phyloP scores from a whole-genome alignment of 64 coral and sea anemone species.

The Montipora sp. region DNA sequence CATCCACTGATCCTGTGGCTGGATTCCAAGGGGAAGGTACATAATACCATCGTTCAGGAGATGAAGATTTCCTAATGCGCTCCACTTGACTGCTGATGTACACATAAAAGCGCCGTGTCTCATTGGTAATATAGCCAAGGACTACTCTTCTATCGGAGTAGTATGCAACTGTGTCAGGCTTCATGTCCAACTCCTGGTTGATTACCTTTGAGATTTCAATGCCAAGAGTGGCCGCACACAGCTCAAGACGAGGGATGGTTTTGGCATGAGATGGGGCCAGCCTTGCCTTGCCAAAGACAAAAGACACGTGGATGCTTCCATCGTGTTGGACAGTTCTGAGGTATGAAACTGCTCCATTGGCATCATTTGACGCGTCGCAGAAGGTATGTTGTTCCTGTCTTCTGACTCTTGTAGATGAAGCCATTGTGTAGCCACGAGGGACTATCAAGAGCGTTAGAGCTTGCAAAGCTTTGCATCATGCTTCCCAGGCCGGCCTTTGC shows the following conservation, averaged over 20 bases:
- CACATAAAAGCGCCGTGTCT: slow-evolving; percentile 53
- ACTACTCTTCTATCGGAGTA: slow-evolving; percentile 74
- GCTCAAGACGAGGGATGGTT: slow-evolving; percentile 63
- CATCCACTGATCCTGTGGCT: slow-evolving; percentile 34
- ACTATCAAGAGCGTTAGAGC: slow-evolving; percentile 38
- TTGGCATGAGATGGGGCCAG: slow-evolving; percentile 59
- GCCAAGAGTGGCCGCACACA: not conserved
- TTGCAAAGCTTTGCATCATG: slow-evolving; percentile 24
- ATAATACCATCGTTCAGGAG: slow-evolving; percentile 19
- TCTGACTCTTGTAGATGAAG: not conserved
- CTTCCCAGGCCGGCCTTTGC: slow-evolving; percentile 38
- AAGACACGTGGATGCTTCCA: slow-evolving; percentile 38
- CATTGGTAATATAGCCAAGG: slow-evolving; percentile 72
- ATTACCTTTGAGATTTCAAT: not conserved
- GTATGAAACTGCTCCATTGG: slow-evolving; percentile 56
- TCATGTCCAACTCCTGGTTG: not conserved
- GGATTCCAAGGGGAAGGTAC: slow-evolving; percentile 28
- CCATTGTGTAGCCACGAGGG: not conserved
- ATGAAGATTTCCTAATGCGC: not conserved
- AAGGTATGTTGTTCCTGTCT: slow-evolving; percentile 66
- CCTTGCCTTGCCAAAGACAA: slow-evolving; percentile 70
- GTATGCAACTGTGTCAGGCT: slow-evolving; percentile 41
- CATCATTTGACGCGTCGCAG: slow-evolving; percentile 48
- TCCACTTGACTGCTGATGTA: slow-evolving; percentile 4
- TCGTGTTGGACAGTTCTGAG: not conserved